Evolutionary conservation across 1,140 invertebrate genomes (phyloP).

Genomic region (Brachionus plicatilis): DNA sequence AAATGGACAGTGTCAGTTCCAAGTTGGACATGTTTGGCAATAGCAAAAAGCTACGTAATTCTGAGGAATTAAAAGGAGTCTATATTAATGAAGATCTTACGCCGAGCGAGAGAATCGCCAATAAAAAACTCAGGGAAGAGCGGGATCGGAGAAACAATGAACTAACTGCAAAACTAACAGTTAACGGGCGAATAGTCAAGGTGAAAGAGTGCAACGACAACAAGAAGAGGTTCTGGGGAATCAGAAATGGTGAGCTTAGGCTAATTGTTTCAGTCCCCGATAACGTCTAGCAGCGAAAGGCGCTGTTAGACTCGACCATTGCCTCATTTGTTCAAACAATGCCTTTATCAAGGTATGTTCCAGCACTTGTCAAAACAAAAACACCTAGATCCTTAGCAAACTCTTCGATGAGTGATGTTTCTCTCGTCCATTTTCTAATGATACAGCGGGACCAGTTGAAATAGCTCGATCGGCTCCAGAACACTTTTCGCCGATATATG

Average conservation of each 20-base stretch:
- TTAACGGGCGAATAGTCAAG: background rate
- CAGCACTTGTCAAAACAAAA: background rate
- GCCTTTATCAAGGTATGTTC: background rate
- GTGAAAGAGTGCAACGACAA: background rate
- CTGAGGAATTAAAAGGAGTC: background rate
- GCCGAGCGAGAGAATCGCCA: background rate
- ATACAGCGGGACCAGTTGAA: background rate
- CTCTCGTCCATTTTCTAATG: background rate
- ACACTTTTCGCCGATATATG: background rate
- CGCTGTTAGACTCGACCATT: background rate
- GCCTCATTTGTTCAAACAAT: background rate
- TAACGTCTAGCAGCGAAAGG: background rate
- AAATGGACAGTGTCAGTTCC: background rate
- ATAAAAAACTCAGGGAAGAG: background rate
- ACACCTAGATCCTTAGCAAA: background rate
- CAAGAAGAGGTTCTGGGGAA: background rate
- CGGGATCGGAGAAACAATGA: background rate
- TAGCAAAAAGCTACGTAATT: background rate
- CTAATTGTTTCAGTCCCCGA: background rate
- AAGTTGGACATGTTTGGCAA: background rate
- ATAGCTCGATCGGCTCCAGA: background rate
- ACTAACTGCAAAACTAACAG: background rate
- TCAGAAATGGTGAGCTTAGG: background rate
- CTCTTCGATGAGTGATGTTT: background rate
- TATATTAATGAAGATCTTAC: background rate